Conservation (phyloP, 2,888 invertebrate species). For the Drosophila phalerata region DNA sequence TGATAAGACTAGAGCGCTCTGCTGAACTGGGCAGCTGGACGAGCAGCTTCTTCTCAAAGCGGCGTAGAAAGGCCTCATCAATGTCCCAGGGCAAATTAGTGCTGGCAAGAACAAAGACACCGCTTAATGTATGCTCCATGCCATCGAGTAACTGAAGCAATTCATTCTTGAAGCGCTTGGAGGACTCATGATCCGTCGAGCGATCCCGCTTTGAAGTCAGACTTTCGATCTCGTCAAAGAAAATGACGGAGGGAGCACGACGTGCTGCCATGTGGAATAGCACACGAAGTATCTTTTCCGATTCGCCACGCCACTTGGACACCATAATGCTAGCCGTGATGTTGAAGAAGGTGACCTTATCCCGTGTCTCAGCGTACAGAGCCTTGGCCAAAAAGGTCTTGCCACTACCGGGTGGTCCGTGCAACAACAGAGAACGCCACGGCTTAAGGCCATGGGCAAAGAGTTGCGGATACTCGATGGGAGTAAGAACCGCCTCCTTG, state of each 20-base stretch:
- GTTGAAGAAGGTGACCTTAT: conserved; percentile 94
- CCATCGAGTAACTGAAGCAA: conserved; percentile 95
- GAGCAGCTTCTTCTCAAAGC: conserved; percentile 94
- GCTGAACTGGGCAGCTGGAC: conserved; percentile 91
- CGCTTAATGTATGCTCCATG: conserved; percentile 87
- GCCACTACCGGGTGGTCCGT: conserved; percentile 89
- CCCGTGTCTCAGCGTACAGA: conserved; percentile 91
- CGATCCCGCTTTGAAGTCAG: conserved; percentile 89
- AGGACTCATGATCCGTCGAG: conserved; percentile 93
- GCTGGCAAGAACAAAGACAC: conserved; percentile 92
- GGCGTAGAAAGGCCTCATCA: conserved; percentile 93
- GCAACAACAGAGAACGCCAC: conserved; percentile 92
- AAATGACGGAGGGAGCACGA: conserved; percentile 95
- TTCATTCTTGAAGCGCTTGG: conserved; percentile 95
- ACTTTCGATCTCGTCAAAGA: conserved; percentile 97
- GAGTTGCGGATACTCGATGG: conserved; percentile 90
- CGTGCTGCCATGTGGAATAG: conserved; percentile 94
- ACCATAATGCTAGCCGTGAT: conserved; percentile 94
- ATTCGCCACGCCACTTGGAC: conserved; percentile 98
- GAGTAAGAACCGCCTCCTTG: conserved; percentile 95
- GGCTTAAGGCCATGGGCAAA: conserved; percentile 90
- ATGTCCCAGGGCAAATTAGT: conserved; percentile 98
- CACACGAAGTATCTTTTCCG: conserved; percentile 95
- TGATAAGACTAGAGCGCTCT: conserved; percentile 90
- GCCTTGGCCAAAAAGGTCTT: conserved; percentile 96